Base-by-base conservation (phyloP, 2,888 invertebrate species). In the Metallyticus violacea region DNA sequence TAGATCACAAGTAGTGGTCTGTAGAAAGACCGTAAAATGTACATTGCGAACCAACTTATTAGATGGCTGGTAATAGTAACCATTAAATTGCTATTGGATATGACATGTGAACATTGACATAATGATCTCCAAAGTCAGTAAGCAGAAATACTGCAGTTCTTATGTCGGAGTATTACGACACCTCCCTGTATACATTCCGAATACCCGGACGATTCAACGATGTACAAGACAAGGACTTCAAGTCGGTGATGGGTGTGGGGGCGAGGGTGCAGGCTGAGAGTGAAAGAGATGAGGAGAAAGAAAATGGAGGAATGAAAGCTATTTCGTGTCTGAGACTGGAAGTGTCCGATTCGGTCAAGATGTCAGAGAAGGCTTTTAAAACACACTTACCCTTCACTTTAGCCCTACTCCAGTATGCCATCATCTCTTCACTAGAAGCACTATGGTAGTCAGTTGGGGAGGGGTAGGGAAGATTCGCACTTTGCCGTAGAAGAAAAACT, bases 361-460 rank as follows among this genome's bases (percentile, higher is more conserved):
- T 92, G 92, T 92, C 92, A 92, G 91, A 91, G 85, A 91, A 92
- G 91, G 92, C 92, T 92, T 92, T 92, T 92, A 92, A 92, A 92
- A 91, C 91, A 91, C 92, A 91, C 90, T 91, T 91, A 91, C 89
- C 88, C 86, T 89, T 87, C 87, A 87, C 88, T 81, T 88, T 87
- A 88, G 88, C 88, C 88, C 88, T 88, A 88, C 87, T 88, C 81
- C 76, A 86, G 82, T 85, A 79, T 85, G 86, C 76, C 85, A 62
- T 86, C 80, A 82, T 85, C 86, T 85, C 79, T 89, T 86, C 88
- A 88, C 87, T 78, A 86, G 77, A 82, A 79, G 79, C 86, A 83
- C 85, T 87, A 22, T 6, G 5, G 9, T 27, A 25, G n/a, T n/a
- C 77, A 29, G 62, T 29, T 85, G 28, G 26, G 29, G 6, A 7